These are phyloP conservation scores for Phyllotreta cruciferae DNA, from an alignment of 2,888 invertebrate species.

Conservation along the genomic window DNA sequence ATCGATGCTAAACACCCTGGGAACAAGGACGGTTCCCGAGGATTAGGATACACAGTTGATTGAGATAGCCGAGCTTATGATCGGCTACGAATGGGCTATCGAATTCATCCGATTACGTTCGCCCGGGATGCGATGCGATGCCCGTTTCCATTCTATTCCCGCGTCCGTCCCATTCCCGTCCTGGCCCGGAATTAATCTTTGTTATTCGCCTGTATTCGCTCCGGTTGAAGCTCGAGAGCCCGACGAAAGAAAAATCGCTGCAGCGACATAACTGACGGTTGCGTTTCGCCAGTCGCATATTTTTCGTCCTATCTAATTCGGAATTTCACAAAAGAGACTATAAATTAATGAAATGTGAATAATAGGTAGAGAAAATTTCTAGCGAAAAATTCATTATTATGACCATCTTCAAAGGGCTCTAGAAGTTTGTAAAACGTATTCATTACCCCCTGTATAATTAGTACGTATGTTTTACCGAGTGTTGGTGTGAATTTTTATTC, in stretches of 20 bases:
- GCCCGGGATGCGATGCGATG: conserved; percentile 1
- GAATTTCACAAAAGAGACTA: too few relatives aligned
- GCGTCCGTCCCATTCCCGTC: neutral
- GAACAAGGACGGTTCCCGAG: conserved; percentile 11
- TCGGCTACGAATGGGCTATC: conserved; percentile 15
- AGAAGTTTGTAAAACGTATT: too few relatives aligned
- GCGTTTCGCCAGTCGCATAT: neutral
- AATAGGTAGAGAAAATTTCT: too few relatives aligned
- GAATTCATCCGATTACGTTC: conserved; percentile 20
- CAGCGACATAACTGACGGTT: neutral
- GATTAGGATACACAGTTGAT: conserved; percentile 17
- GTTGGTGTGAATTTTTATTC: neutral
- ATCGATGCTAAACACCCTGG: conserved; percentile 17
- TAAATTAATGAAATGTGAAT: too few relatives aligned
- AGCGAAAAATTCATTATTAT: too few relatives aligned
- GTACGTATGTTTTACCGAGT: too few relatives aligned
- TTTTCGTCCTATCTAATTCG: too few relatives aligned
- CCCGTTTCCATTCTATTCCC: conserved; percentile 8
- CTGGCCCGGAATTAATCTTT: conserved; percentile 10
- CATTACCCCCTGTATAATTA: too few relatives aligned
- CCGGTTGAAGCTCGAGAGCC: neutral
- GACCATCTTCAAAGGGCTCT: too few relatives aligned
- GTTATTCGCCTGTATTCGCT: conserved; percentile 4
- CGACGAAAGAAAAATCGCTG: neutral
- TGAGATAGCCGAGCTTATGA: conserved; percentile 22